Evolutionary conservation across 1,140 invertebrate species (phyloP).

Genomic region (Calycopis cecrops): DNA sequence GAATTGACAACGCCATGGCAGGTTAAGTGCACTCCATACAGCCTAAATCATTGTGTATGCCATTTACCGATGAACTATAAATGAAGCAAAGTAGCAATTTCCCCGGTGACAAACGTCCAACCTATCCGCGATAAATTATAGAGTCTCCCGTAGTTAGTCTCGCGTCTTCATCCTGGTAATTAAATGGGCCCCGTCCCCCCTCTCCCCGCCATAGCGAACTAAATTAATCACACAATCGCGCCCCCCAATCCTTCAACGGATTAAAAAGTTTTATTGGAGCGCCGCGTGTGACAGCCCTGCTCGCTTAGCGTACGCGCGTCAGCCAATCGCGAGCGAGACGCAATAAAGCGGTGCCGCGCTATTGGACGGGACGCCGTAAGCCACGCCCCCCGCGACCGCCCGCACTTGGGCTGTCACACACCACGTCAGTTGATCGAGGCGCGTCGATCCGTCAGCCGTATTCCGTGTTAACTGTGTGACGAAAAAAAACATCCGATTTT

Average conservation of each 20-base stretch:
- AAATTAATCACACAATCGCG: conserved; percentile 74
- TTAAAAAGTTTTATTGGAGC: conserved; percentile 74
- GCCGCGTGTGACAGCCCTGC: conserved; percentile 50
- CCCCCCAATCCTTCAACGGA: conserved; percentile 65
- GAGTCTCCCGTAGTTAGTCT: conserved; percentile 61
- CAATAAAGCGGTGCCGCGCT: conserved; percentile 22
- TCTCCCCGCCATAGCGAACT: conserved; percentile 35
- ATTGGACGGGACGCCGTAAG: conserved; percentile 38
- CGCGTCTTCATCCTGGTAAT: conserved; percentile 71
- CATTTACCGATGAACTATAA: conserved; percentile 65
- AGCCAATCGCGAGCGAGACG: conserved; percentile 39
- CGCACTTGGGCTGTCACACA: conserved; percentile 54
- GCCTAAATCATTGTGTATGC: conserved; percentile 35
- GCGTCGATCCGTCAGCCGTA: conserved; percentile 67
- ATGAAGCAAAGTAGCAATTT: conserved; percentile 66
- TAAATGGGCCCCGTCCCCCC: conserved; percentile 42
- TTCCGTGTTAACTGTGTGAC: conserved; percentile 44
- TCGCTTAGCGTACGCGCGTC: conserved; percentile 25
- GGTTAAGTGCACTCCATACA: no score
- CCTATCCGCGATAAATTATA: conserved; percentile 69
- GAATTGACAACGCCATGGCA: no score
- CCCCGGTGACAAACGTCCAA: conserved; percentile 63
- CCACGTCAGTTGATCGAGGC: conserved; percentile 69
- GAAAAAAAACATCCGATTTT: conserved; percentile 41
- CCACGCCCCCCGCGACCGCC: conserved; percentile 45